Conservation (phyloP, 2,888 invertebrate genomes). For the Sesamia inferens region DNA sequence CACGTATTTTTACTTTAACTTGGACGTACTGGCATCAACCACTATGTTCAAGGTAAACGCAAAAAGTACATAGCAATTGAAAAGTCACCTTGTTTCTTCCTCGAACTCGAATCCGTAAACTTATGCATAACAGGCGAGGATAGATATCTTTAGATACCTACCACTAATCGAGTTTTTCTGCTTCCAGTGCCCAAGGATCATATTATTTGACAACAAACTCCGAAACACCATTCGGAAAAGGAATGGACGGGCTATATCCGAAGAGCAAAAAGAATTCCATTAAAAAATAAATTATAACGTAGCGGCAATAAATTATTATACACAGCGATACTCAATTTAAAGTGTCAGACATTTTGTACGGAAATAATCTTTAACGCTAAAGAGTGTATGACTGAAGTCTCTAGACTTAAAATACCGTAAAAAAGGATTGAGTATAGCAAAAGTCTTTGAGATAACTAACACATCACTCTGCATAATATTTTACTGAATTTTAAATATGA, state of each 20-base stretch:
- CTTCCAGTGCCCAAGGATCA: constrained; percentile 85
- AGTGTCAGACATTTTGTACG: constrained; percentile 14
- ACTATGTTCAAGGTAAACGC: neutral
- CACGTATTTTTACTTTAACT: too few relatives aligned
- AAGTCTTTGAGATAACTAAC: neutral
- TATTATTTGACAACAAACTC: constrained; percentile 85
- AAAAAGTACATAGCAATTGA: neutral
- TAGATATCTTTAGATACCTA: neutral
- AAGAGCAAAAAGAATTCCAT: constrained; percentile 76
- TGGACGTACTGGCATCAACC: too few relatives aligned
- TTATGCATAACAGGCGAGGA: neutral
- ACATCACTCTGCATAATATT: constrained; percentile 28
- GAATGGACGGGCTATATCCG: constrained; percentile 82
- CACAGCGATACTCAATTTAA: constrained; percentile 14
- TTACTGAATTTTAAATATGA: constrained; percentile 5
- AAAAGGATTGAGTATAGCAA: constrained; percentile 20
- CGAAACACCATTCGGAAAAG: constrained; percentile 85
- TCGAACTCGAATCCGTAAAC: neutral
- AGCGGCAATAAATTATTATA: neutral
- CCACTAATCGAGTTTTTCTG: constrained; percentile 4
- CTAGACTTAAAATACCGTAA: neutral
- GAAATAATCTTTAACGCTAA: neutral
- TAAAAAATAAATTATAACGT: constrained; percentile 59
- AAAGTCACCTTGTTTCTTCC: neutral
- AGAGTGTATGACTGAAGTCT: neutral